Base-by-base conservation (phyloP, 2,888 invertebrate species). In the Cordilura impudica region DNA sequence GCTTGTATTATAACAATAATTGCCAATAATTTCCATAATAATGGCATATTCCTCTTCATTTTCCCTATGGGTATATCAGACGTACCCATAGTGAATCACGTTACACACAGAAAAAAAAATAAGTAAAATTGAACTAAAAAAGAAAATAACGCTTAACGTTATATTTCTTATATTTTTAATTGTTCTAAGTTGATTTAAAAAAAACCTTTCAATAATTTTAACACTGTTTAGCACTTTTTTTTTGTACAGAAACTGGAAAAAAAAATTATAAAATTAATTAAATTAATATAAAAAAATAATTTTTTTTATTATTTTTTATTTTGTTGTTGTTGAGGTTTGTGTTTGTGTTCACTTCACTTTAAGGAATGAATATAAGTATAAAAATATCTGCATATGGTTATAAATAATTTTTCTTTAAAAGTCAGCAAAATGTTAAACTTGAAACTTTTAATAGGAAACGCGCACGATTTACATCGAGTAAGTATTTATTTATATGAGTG, bases 1-100 rank as follows among this genome's bases (percentile, higher is more conserved):
- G 83, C 82, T 83, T 85, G 83, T 73, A 85, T 63, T 75, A 85
- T 81, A 76, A 84, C 78, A 74, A 84, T 71, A 29, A 85, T 81
- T 47, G 83, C 83, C 65, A 84, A 63, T 75, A 85, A 70, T 81
- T 83, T 84, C 83, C 84, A 85, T 54, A 83, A 39, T 21, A 82
- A 63, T 61, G 84, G 81, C 78, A 83, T 72, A 47, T 72, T 75
- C 71, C 76, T 39, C 39, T 54, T 53, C 45, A 77, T 58, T 67
- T 72, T 72, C 45, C 76, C 82, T 76, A 81, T 84, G 83, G 83
- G 83, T 78, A 81, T 56, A 70, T 63, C 45, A 16, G 49, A 45
- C 56, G 82, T 81, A 82, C 83, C 83, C 83, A 83, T 83, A 75
- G 69, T 81, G 47, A 78, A 70, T n/a, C n/a, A n/a, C 21, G 19